Evolutionary conservation across 2,113 vertebrate species (phyloP), one percentile per base, ranked within the genome.

Genomic region (Varanus salvator): DNA sequence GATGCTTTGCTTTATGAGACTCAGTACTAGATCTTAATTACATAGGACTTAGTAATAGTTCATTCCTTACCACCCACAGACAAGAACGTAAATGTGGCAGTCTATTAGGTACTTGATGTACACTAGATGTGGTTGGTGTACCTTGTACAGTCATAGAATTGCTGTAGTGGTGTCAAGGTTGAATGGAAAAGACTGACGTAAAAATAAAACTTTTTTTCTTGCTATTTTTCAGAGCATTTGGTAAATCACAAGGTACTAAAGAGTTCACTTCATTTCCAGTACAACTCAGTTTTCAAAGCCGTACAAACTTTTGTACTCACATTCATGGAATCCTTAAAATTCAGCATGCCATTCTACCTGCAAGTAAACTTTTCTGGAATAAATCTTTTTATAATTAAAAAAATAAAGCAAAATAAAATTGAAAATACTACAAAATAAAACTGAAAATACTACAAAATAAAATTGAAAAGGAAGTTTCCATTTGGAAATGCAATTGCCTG

Each of bases 11-110:
- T 84, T 84, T 84, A 25, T 80, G 8, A 6, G 3, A 89, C 54
- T 31, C 52, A 84, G 57, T 88, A 77, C 1, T 80, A 1, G 78
- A 68, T 19, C 89, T 90, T 88, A 21, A 50, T 87, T 34, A 57
- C 9, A 85, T 0, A 14, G 52, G 76, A 17, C 38, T 8, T 44
- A 76, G 5, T 14, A 52, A 0, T 75, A 66, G 89, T 80, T 74
- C 80, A 75, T 0, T 3, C 84, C 38, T 66, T 75, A 8, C 69
- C 48, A 12, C 74, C 25, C 27, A 44, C 21, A 69, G 75, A 19
- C 54, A 71, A 19, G 27, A 82, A 19, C 0, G 34, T 1, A 0
- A 0, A 82, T 74, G 2, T 0, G 64, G 64, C 64, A 57, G 48
- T 78, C 38, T 78, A 69, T 34, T 64, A 87, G 25, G 0, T 14